These are phyloP conservation scores for Luidia sarsii DNA, from an alignment of 53 echinoderm and acorn worm species.

Conservation along the genomic window DNA sequence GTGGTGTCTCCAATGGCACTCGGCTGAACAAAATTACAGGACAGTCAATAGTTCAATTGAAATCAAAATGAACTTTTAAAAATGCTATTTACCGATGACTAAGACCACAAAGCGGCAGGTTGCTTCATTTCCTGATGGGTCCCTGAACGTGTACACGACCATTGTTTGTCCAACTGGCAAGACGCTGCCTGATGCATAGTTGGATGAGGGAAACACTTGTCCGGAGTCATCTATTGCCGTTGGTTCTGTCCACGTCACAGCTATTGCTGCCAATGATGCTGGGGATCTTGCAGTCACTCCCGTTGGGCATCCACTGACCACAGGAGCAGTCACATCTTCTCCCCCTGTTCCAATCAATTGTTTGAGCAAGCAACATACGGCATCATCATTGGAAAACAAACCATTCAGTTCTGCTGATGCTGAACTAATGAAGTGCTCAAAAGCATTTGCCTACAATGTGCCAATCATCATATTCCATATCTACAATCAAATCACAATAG, in stretches of 20 bases:
- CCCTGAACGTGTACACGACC: constrained; percentile 30
- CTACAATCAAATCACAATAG: neutral
- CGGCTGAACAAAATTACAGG: neutral
- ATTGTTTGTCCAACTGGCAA: constrained; percentile 30
- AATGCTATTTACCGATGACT: constrained; percentile 32
- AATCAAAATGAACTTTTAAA: neutral
- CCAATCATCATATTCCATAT: neutral
- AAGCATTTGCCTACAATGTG: too few species aligned
- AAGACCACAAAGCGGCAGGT: constrained; percentile 44
- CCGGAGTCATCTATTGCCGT: constrained; percentile 58
- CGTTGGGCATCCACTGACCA: constrained; percentile 45
- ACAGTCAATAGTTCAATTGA: neutral
- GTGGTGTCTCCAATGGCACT: constrained; percentile 18
- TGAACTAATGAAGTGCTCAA: too few species aligned
- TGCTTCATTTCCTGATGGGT: constrained; percentile 52
- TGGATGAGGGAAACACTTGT: neutral
- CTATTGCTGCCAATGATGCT: constrained; percentile 2
- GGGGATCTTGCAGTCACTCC: neutral
- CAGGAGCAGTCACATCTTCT: constrained; percentile 43
- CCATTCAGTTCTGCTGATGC: too few species aligned
- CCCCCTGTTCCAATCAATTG: neutral
- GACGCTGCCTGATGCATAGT: constrained; percentile 22
- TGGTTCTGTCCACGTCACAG: constrained; percentile 49
- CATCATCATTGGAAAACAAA: too few species aligned
- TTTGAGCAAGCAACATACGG: too few species aligned